Evolutionary conservation across 2,113 vertebrate species (phyloP).

Genomic region (Phocoena sinus): DNA sequence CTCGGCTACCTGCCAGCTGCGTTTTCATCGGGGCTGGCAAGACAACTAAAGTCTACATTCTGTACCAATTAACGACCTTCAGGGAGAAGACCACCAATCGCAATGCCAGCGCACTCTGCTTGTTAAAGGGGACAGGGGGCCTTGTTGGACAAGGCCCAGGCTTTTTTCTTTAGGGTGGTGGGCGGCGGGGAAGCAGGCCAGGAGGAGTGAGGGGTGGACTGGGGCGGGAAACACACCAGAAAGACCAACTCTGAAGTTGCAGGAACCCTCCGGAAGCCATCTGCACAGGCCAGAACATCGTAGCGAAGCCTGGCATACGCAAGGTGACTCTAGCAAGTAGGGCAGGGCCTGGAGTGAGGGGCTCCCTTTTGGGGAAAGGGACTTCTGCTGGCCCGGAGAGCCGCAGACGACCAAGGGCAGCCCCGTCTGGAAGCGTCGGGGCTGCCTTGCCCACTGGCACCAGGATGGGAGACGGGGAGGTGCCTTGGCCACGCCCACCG

Average conservation of each 20-base stretch:
- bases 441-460: not conserved
- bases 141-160: conserved; percentile 80
- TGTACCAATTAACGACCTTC: conserved; percentile 92
- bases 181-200: conserved; percentile 73
- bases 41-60: conserved; percentile 89
- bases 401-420: not conserved
- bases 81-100: conserved; percentile 81
- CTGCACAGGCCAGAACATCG: not conserved
- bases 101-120: conserved; percentile 88
- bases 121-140: conserved; percentile 81
- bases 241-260: conserved; percentile 53
- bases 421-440: not conserved
- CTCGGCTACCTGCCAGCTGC: conserved; percentile 87
- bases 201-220: conserved; percentile 70
- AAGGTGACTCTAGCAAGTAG: not conserved
- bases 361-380: not conserved
- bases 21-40: conserved; percentile 90
- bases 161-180: conserved; percentile 70
- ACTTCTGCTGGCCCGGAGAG: not conserved
- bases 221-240: not conserved
- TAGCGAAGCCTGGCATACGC: not conserved
- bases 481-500: not conserved
- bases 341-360: not conserved
- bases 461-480: not conserved
- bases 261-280: not conserved